Base-by-base conservation (phyloP, 2,113 vertebrate species). In the Falco punctatus region DNA sequence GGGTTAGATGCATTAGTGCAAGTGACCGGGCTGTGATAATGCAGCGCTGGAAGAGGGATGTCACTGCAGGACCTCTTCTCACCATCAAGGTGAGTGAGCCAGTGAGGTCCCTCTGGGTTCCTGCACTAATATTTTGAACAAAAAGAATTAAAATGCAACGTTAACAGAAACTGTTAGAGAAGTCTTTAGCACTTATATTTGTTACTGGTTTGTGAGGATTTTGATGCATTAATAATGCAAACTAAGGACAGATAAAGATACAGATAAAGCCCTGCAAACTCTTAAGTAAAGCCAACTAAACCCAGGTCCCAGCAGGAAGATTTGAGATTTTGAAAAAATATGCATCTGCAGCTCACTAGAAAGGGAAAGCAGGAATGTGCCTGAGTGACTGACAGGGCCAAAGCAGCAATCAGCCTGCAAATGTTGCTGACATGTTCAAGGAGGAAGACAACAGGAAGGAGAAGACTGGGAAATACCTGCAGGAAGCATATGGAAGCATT, bases 71-170 rank as follows among this genome's bases (percentile, higher is more conserved):
- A 61, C 26, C 23, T 24, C 27, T 73, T 88, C 65, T 35, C 9
- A 1, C 46, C 17, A 9, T n/a, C 10, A 0, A 64, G 73, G 35
- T 67, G 35, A 55, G 52, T 0, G 0, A 74, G 32, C 27, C 54
- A 44, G 24, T 30, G 54, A 86, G 44, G 12, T 75, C 33, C 21
- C 59, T 52, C 30, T 62, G 55, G 26, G 10, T 48, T 88, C 8
- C 1, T 58, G 48, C n/a, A 51, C 9, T 35, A 58, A 15, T 52
- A 77, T 55, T 77, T 91, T 57, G 28, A 61, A 86, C 4, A 71
- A 66, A 71, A 64, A 38, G 7, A 77, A 77, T 71, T n/a, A 18
- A 77, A 66, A 40, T n/a, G 23, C 3, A 4, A 4, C 32, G 16
- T 40, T 71, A 58, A 38, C 28, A 70, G 30, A 91, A 86, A 61